Percentiles rank a stretch among this genome's conserved stretches.
Conservation (phyloP, 2,888 invertebrate genomes). For the Patella pellucida region DNA sequence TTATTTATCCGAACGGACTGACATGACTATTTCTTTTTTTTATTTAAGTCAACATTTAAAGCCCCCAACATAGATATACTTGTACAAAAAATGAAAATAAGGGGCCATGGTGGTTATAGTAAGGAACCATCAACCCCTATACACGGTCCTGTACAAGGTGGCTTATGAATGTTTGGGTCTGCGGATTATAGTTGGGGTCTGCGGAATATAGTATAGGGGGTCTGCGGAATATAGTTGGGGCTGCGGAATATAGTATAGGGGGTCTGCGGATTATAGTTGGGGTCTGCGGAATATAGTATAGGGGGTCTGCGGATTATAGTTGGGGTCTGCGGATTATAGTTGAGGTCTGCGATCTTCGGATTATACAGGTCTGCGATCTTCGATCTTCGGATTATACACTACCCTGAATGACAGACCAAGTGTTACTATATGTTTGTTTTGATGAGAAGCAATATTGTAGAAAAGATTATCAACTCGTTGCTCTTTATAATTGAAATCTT, state of each 20-base stretch:
- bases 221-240: too few relatives aligned
- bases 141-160: too few relatives aligned
- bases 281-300: too few relatives aligned
- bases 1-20: neutral
- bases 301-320: too few relatives aligned
- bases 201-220: too few relatives aligned
- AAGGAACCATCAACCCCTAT: too few relatives aligned
- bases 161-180: too few relatives aligned
- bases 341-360: conserved; percentile 27
- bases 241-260: too few relatives aligned
- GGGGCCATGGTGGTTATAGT: too few relatives aligned
- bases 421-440: neutral
- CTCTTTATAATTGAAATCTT: conserved; percentile 3
- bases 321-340: conserved; percentile 18
- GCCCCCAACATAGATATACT: neutral
- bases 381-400: neutral
- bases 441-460: conserved; percentile 9
- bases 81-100: too few relatives aligned
- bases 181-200: too few relatives aligned
- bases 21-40: neutral
- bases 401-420: conserved; percentile 26
- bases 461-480: conserved; percentile 23
- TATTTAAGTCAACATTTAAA: neutral
- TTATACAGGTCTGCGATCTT: conserved; percentile 28
- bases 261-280: too few relatives aligned